Evolutionary conservation across 2,797 vertebrate genomes (phyloP).

Genomic region (Bufotes viridis): DNA sequence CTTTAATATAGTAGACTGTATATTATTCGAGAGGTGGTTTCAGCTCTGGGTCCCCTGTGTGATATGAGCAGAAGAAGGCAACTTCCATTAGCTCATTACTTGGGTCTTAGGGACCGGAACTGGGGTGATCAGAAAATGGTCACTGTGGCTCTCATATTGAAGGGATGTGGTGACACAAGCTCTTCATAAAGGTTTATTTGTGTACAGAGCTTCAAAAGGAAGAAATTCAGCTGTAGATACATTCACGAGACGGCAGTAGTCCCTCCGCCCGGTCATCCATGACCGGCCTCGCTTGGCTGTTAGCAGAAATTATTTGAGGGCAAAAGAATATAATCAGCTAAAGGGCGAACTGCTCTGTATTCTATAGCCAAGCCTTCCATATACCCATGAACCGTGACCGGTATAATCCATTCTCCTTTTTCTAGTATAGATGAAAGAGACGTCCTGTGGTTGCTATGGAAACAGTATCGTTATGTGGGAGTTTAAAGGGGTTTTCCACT

Average conservation of each 20-base stretch:
- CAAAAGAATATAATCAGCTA: background rate
- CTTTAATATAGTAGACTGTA: background rate
- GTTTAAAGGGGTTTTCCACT: no score
- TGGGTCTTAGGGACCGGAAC: no score
- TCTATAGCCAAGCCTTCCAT: background rate
- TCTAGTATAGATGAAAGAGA: background rate
- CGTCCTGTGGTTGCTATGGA: background rate
- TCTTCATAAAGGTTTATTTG: background rate
- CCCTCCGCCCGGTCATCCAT: background rate
- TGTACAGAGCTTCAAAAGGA: background rate
- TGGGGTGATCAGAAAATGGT: no score
- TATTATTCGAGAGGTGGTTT: background rate
- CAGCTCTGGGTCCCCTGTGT: no score
- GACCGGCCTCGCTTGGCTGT: background rate
- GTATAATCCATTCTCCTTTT: background rate
- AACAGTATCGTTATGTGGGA: background rate
- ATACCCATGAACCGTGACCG: background rate
- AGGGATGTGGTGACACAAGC: no score
- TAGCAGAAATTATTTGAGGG: slow-evolving; percentile 8
- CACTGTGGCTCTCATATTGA: no score
- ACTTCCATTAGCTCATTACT: no score
- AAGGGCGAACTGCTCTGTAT: background rate
- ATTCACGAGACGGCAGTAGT: background rate
- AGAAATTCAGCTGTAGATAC: background rate
- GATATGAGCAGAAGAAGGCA: no score